Percentiles rank a stretch among this genome's conserved stretches.
These are phyloP conservation scores for Myiothlypis coronata DNA, from an alignment of 2,797 vertebrate species.

Conservation along the genomic window DNA sequence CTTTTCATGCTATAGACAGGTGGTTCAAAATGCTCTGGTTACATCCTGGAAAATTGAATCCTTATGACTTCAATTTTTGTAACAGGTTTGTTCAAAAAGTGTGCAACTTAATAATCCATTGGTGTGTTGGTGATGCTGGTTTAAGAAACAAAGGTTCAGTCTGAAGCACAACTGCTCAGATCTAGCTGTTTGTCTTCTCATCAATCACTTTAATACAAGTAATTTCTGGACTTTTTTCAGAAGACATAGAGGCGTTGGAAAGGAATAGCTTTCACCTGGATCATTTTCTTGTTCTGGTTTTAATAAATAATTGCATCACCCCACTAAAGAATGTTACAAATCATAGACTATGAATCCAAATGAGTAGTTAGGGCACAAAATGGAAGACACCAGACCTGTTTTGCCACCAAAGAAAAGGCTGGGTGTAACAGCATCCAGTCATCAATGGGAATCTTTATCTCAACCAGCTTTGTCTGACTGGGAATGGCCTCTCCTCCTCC, in stretches of 20 bases:
- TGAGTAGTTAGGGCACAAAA: not conserved
- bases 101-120: not conserved
- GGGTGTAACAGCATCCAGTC: not conserved
- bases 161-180: not conserved
- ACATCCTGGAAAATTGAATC: not conserved
- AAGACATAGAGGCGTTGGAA: not conserved
- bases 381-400: conserved; percentile 23
- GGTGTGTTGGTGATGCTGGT: not conserved
- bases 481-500: not conserved
- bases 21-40: not conserved
- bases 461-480: not conserved
- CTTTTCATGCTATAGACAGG: not conserved
- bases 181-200: not conserved
- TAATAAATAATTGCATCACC: not conserved
- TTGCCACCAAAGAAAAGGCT: not conserved
- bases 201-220: not conserved
- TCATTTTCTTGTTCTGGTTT: not conserved
- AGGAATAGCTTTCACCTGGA: not conserved
- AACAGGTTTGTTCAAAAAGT: not conserved
- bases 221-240: not conserved
- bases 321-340: not conserved
- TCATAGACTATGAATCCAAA: not conserved
- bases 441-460: not conserved
- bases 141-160: not conserved
- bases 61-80: not conserved